Evolutionary conservation across 2,113 vertebrate genomes (phyloP).

Genomic region (Hemichromis elongatus): DNA sequence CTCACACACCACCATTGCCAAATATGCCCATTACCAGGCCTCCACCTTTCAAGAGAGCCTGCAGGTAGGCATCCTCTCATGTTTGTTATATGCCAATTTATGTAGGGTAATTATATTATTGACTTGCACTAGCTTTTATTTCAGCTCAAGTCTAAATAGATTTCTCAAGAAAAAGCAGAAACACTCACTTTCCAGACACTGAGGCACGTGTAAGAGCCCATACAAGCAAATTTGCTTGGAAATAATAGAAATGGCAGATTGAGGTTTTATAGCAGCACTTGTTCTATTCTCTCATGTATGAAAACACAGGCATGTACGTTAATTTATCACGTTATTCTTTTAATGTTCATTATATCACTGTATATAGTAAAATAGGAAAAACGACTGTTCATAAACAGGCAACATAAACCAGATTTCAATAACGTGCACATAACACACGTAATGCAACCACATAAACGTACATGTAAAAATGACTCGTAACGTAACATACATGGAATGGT

Average conservation of each 20-base stretch:
- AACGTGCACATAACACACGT: too few relatives aligned
- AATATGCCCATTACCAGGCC: conserved; percentile 91
- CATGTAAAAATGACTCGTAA: too few relatives aligned
- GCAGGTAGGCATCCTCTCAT: conserved; percentile 72
- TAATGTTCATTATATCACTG: too few relatives aligned
- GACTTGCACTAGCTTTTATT: background rate
- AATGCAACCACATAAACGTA: too few relatives aligned
- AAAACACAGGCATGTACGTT: too few relatives aligned
- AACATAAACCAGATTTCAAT: too few relatives aligned
- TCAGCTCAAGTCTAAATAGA: background rate
- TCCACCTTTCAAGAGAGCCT: conserved; percentile 90
- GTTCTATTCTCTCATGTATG: too few relatives aligned
- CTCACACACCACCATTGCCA: conserved; percentile 90
- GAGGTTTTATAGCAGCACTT: background rate
- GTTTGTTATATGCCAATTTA: background rate
- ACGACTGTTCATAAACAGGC: too few relatives aligned
- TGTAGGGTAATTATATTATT: background rate
- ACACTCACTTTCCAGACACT: background rate
- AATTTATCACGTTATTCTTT: too few relatives aligned
- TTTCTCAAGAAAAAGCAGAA: background rate
- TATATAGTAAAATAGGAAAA: too few relatives aligned
- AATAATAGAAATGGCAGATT: background rate
- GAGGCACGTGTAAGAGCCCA: background rate
- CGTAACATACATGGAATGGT: too few relatives aligned
- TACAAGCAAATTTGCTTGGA: background rate